A percentile compares a stretch with the other conserved stretches of the same genome.
phyloP scores from a whole-genome alignment of 2,888 invertebrate species.

The Lasioglossum zephyrum region DNA sequence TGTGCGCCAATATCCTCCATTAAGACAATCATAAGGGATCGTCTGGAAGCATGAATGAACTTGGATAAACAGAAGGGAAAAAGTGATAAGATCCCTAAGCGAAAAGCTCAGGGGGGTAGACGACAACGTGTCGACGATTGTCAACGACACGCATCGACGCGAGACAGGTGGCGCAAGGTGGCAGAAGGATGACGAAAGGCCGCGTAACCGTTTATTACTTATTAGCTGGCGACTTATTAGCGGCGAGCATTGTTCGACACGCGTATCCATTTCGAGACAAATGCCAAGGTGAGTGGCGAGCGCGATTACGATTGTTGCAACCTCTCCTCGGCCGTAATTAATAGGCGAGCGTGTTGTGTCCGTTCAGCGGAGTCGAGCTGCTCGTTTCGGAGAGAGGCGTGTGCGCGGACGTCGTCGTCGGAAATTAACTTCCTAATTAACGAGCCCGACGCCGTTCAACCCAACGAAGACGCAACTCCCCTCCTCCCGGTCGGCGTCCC shows the following conservation, averaged over 20 bases:
- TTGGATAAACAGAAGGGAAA: neutral
- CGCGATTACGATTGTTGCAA: constrained; percentile 69
- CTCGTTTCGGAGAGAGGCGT: constrained; percentile 16
- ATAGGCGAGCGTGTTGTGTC: constrained; percentile 63
- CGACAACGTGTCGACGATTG: neutral
- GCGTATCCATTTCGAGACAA: constrained; percentile 78
- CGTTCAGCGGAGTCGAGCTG: neutral
- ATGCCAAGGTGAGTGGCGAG: constrained; percentile 78
- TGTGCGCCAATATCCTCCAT: neutral
- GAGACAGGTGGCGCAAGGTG: constrained; percentile 28
- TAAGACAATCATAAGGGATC: neutral
- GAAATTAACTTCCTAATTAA: constrained; percentile 65
- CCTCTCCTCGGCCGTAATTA: constrained; percentile 69
- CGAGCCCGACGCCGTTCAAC: constrained; percentile 39
- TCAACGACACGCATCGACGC: neutral
- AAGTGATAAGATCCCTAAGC: neutral
- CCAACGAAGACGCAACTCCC: constrained; percentile 30
- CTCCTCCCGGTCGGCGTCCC: neutral
- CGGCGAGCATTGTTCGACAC: constrained; percentile 77
- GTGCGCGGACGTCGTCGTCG: constrained; percentile 30
- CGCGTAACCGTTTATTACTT: constrained; percentile 57
- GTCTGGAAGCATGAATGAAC: neutral
- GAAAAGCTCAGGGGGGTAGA: neutral
- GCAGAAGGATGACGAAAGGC: constrained; percentile 38
- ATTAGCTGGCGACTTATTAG: constrained; percentile 76